Evolutionary conservation across 2,113 vertebrate genomes (phyloP).

Genomic region (Dasyprocta punctata): DNA sequence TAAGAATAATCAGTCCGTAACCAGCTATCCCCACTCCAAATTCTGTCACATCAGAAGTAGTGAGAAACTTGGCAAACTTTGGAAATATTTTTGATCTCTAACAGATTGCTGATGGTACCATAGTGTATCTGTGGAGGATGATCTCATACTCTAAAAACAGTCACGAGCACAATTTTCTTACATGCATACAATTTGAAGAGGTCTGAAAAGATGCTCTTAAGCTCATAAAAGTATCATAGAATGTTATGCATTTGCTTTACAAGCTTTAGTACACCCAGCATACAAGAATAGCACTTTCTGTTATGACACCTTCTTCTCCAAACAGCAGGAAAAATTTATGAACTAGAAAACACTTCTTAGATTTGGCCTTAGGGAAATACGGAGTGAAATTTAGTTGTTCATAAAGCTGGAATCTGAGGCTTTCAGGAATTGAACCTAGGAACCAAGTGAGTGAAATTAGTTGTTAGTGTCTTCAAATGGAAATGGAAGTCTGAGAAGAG

Average conservation of each 20-base stretch:
- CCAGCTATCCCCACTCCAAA: neutral
- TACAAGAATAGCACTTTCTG: slow-evolving; percentile 71
- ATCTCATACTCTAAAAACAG: slow-evolving; percentile 72
- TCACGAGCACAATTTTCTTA: slow-evolving; percentile 47
- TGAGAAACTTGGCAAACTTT: slow-evolving; percentile 2
- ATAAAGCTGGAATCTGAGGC: neutral
- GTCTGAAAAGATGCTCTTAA: slow-evolving; percentile 68
- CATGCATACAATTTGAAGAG: slow-evolving; percentile 59
- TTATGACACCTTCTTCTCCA: slow-evolving; percentile 53
- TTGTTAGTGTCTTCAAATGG: slow-evolving; percentile 24
- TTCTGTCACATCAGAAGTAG: neutral
- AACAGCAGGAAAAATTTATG: slow-evolving; percentile 70
- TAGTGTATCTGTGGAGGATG: slow-evolving; percentile 58
- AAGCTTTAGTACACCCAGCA: slow-evolving; percentile 29
- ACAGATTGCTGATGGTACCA: slow-evolving; percentile 49
- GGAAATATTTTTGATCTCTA: slow-evolving; percentile 62
- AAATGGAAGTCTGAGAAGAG: slow-evolving; percentile 38
- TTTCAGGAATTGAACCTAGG: neutral
- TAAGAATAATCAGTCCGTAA: neutral
- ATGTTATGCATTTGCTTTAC: slow-evolving; percentile 64
- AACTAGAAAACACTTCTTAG: slow-evolving; percentile 65
- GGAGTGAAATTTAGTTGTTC: slow-evolving; percentile 58
- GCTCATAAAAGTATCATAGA: slow-evolving; percentile 68
- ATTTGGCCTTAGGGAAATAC: slow-evolving; percentile 58
- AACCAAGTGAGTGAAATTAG: neutral